Percentiles rank a stretch among this genome's conserved stretches.
Conservation (phyloP, 2,113 vertebrate genomes). For the Planiliza haematocheilus region DNA sequence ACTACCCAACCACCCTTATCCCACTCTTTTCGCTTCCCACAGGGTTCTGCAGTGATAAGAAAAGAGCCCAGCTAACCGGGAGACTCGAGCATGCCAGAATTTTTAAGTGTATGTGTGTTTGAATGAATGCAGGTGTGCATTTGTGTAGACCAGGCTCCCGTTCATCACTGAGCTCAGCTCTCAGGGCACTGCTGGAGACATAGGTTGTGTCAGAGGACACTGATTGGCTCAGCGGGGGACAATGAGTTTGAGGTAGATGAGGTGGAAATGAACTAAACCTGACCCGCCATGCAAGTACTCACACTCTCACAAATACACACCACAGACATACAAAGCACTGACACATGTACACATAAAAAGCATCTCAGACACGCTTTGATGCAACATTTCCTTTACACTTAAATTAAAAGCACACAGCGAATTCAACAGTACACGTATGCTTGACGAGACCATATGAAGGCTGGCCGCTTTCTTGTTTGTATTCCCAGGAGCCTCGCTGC, state of each 20-base stretch:
- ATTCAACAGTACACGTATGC: constrained; percentile 39
- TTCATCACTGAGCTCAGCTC: constrained; percentile 61
- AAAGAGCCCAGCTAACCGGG: constrained; percentile 37
- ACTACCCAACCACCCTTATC: constrained; percentile 69
- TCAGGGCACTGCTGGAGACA: constrained; percentile 62
- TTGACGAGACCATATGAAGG: constrained; percentile 35
- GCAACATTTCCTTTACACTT: constrained; percentile 52
- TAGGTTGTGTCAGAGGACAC: constrained; percentile 63
- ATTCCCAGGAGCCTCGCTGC: constrained; percentile 43
- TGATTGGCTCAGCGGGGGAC: constrained; percentile 75
- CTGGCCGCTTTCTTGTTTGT: constrained; percentile 45
- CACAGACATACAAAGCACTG: background rate
- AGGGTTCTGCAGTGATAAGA: constrained; percentile 52
- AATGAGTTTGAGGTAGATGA: constrained; percentile 69
- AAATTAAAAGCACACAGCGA: constrained; percentile 44
- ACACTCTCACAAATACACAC: constrained; percentile 4
- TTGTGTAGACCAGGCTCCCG: constrained; percentile 20
- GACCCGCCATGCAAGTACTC: constrained; percentile 46
- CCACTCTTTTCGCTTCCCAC: constrained; percentile 44
- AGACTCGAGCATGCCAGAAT: constrained; percentile 33
- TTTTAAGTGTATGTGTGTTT: constrained; percentile 28
- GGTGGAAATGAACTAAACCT: constrained; percentile 74
- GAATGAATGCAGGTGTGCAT: constrained; percentile 50
- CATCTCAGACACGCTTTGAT: constrained; percentile 34
- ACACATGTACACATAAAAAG: constrained; percentile 43